A percentile compares a stretch with the other conserved stretches of the same genome.
Evolutionary conservation across 2,113 vertebrate genomes (phyloP).

Genomic region (Corvus cornix): DNA sequence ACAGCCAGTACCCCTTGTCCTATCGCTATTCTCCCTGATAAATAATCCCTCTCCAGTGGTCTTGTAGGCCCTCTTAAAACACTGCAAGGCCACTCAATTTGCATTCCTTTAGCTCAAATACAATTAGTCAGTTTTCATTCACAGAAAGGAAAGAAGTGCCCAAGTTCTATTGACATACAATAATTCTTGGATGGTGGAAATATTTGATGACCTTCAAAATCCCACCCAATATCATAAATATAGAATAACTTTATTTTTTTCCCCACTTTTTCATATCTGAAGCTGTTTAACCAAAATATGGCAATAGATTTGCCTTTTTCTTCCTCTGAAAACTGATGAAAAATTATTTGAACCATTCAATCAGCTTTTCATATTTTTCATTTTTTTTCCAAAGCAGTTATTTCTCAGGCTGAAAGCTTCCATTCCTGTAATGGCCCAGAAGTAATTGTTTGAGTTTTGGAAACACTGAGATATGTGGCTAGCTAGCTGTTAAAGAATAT

Average conservation of each 20-base stretch:
- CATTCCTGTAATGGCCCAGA: not conserved
- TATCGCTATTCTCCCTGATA: not conserved
- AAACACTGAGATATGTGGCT: not conserved
- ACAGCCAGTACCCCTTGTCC: accelerated
- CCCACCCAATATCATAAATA: not conserved
- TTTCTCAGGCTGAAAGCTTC: not conserved
- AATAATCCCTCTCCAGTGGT: accelerated
- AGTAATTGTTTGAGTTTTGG: not conserved
- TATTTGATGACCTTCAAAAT: not conserved
- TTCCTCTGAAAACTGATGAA: not conserved
- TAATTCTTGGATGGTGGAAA: not conserved
- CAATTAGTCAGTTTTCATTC: not conserved
- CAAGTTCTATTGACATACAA: not conserved
- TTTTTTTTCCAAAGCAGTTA: not conserved
- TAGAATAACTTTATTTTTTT: not conserved
- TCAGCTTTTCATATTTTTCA: not conserved
- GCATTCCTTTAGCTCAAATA: not conserved
- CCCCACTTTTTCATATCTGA: not conserved
- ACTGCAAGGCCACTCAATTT: not conserved
- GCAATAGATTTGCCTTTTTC: not conserved
- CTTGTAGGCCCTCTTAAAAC: not conserved
- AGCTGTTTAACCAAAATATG: not conserved
- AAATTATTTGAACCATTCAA: not conserved
- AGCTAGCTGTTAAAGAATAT: not conserved
- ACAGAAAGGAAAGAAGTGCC: not conserved